phyloP scores from a whole-genome alignment of 92 coral and sea anemone genomes.

The Pocillopora grandis region DNA sequence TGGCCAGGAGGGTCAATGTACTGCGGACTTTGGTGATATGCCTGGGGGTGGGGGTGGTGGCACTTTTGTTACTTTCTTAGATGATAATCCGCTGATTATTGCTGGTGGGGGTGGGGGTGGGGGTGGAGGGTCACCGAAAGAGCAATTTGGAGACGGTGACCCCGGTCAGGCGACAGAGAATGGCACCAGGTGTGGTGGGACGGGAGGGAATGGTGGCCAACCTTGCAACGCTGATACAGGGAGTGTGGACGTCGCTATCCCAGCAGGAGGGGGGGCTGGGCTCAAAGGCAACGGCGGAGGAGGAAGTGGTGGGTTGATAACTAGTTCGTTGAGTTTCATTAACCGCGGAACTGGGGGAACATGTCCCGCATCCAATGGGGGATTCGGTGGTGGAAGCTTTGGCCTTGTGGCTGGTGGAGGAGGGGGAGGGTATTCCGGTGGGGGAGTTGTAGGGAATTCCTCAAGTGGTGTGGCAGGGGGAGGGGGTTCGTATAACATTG shows the following conservation, averaged over 20 bases:
- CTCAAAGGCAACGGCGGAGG: constrained; percentile 53
- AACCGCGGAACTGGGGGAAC: constrained; percentile 46
- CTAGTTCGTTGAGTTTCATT: background rate
- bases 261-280: constrained; percentile 59
- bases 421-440: constrained; percentile 35
- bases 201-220: constrained; percentile 65
- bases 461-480: constrained; percentile 72
- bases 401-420: constrained; percentile 1
- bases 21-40: constrained; percentile 4
- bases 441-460: background rate
- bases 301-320: too few relatives aligned
- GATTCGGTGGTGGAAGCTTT: constrained; percentile 61
- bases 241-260: background rate
- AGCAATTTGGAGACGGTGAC: constrained; percentile 57
- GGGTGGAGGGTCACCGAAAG: constrained; percentile 39
- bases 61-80: constrained; percentile 54
- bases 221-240: constrained; percentile 38
- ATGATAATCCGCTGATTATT: constrained; percentile 54
- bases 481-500: constrained; percentile 46
- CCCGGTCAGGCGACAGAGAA: constrained; percentile 55
- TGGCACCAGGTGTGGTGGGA: constrained; percentile 64
- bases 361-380: constrained; percentile 29
- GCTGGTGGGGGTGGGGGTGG: constrained; percentile 95
- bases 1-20: constrained; percentile 61
- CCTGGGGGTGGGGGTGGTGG: constrained; percentile 93